These are phyloP conservation scores for Drosophila takahashii DNA, from an alignment of 1,140 invertebrate genomes.

Conservation along the genomic window DNA sequence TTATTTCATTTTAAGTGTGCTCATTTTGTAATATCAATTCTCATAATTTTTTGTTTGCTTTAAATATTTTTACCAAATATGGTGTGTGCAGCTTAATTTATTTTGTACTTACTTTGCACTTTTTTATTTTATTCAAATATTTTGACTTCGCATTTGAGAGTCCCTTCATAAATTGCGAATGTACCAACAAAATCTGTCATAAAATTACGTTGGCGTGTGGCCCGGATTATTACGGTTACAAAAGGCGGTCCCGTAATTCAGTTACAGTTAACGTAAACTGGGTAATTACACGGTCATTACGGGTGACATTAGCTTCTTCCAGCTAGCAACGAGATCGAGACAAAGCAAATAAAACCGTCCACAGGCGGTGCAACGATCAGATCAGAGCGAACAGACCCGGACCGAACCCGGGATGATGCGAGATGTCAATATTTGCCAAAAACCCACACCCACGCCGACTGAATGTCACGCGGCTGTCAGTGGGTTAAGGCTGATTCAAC, in stretches of 20 bases:
- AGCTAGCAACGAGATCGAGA: slow-evolving; percentile 31
- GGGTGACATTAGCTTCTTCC: slow-evolving; percentile 55
- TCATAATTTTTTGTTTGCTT: not conserved
- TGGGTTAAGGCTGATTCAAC: slow-evolving; percentile 30
- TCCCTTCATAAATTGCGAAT: slow-evolving; percentile 6
- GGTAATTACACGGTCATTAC: slow-evolving; percentile 56
- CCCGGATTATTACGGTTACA: slow-evolving; percentile 49
- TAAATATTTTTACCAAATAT: slow-evolving; percentile 1
- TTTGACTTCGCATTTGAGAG: slow-evolving; percentile 20
- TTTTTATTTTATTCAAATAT: slow-evolving; percentile 24
- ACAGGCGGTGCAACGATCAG: slow-evolving; percentile 11
- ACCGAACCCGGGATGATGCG: slow-evolving; percentile 10
- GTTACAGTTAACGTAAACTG: slow-evolving; percentile 37
- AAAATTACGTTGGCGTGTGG: slow-evolving; percentile 65
- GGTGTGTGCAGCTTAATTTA: not conserved
- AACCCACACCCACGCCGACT: slow-evolving; percentile 30
- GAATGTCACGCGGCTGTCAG: slow-evolving; percentile 38
- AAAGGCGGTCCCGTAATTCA: slow-evolving; percentile 35
- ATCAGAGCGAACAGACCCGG: not conserved
- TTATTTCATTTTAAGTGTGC: not conserved
- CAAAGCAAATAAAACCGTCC: slow-evolving; percentile 10
- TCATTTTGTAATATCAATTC: not conserved
- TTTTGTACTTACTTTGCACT: not conserved
- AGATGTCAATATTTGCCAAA: slow-evolving; percentile 44
- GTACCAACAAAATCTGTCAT: slow-evolving; percentile 34